phyloP scores from a whole-genome alignment of 2,797 vertebrate genomes.

The Menidia menidia region DNA sequence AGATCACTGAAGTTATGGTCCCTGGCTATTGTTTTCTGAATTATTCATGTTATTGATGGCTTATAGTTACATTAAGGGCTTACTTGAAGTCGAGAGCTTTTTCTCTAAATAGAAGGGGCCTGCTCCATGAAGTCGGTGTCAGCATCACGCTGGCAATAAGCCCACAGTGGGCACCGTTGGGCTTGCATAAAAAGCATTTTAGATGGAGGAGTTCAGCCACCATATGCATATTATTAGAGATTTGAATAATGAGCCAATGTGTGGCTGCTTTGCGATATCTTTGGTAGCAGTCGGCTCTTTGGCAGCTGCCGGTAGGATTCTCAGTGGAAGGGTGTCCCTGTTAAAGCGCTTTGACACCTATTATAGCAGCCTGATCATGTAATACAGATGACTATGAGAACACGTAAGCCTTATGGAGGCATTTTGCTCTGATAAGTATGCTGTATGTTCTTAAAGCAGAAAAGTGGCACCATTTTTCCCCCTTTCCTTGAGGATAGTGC shows the following conservation, averaged over 20 bases:
- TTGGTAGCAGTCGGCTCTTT: neutral
- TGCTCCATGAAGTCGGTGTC: conserved; percentile 1
- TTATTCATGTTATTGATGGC: conserved; percentile 12
- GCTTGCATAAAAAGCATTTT: neutral
- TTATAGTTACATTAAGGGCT: conserved; percentile 1
- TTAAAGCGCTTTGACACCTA: neutral
- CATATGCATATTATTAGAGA: neutral
- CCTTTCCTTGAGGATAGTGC: neutral
- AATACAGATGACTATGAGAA: neutral
- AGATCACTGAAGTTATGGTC: neutral
- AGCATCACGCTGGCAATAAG: neutral
- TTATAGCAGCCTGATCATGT: neutral
- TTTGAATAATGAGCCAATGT: neutral
- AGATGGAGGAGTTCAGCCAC: neutral
- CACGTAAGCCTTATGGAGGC: neutral
- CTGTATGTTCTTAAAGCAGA: neutral
- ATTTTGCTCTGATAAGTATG: neutral
- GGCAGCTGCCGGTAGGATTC: neutral
- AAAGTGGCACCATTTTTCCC: neutral
- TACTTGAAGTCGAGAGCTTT: conserved; percentile 15
- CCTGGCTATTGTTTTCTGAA: neutral
- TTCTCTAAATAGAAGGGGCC: conserved; percentile 16
- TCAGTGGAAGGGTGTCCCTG: neutral
- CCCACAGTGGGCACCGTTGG: neutral
- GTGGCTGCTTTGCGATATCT: too few relatives aligned